phyloP scores from a whole-genome alignment of 2,113 vertebrate genomes.

The Sclerurus mexicanus region DNA sequence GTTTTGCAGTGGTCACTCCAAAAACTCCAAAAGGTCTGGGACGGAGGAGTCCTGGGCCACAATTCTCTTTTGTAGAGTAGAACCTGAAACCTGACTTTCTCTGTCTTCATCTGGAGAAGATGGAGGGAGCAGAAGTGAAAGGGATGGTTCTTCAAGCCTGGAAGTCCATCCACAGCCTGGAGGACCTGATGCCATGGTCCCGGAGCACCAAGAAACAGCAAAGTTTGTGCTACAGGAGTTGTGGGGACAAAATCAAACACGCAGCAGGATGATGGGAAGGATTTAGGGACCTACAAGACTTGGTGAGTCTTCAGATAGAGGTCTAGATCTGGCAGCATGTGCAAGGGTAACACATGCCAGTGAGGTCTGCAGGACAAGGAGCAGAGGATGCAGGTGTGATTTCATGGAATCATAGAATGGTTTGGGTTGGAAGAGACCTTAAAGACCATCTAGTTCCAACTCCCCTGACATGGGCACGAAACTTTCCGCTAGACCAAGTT shows the following conservation, averaged over 20 bases:
- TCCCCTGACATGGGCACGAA: background rate
- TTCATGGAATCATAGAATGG: background rate
- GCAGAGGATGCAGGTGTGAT: background rate
- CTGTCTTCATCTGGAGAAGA: background rate
- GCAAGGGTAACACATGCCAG: rapidly evolving
- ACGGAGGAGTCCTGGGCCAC: background rate
- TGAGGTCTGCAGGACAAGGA: background rate
- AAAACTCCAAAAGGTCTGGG: background rate
- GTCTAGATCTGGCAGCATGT: background rate
- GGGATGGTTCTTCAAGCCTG: background rate
- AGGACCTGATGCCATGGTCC: background rate
- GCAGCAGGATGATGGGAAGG: background rate
- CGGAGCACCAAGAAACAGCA: background rate
- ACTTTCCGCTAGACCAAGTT: background rate
- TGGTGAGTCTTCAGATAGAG: background rate
- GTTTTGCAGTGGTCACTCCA: background rate
- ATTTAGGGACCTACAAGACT: background rate
- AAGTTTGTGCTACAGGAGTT: background rate
- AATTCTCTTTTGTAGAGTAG: background rate
- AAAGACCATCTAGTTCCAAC: background rate
- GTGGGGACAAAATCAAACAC: background rate
- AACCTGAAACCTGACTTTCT: background rate
- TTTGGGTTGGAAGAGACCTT: background rate
- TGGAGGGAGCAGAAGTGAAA: background rate
- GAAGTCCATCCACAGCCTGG: background rate